phyloP scores from a whole-genome alignment of 2,888 invertebrate genomes.

The Bugula neritina region DNA sequence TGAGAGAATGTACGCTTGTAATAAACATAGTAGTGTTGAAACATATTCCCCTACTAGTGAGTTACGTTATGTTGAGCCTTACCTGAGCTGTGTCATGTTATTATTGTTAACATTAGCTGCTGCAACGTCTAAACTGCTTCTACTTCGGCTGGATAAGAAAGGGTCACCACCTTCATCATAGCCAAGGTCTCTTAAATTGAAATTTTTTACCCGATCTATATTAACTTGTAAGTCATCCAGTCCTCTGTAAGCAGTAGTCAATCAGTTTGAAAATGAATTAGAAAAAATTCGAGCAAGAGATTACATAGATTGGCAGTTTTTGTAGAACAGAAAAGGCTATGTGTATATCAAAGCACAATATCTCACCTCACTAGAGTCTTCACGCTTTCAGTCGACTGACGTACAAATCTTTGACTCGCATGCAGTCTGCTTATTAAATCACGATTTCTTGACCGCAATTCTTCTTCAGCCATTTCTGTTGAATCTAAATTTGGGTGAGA shows the following conservation, averaged over 20 bases:
- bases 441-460: not conserved
- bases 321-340: too few species aligned
- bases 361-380: too few species aligned
- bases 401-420: not conserved
- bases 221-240: not conserved
- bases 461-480: conserved; percentile 11
- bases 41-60: too few species aligned
- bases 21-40: not conserved
- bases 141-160: not conserved
- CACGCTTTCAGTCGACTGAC: too few species aligned
- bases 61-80: too few species aligned
- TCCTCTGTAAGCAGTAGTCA: not conserved
- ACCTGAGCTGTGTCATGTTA: not conserved
- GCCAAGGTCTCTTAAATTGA: too few species aligned
- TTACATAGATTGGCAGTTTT: too few species aligned
- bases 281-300: too few species aligned
- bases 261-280: not conserved
- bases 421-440: not conserved
- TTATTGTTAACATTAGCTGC: conserved; percentile 1
- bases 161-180: not conserved
- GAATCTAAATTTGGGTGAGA: too few species aligned
- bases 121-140: not conserved
- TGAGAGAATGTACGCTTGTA: too few species aligned
- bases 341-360: too few species aligned
- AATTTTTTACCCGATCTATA: not conserved